Evolutionary conservation across 2,797 vertebrate species (phyloP).

Genomic region (Buceros bicornis): DNA sequence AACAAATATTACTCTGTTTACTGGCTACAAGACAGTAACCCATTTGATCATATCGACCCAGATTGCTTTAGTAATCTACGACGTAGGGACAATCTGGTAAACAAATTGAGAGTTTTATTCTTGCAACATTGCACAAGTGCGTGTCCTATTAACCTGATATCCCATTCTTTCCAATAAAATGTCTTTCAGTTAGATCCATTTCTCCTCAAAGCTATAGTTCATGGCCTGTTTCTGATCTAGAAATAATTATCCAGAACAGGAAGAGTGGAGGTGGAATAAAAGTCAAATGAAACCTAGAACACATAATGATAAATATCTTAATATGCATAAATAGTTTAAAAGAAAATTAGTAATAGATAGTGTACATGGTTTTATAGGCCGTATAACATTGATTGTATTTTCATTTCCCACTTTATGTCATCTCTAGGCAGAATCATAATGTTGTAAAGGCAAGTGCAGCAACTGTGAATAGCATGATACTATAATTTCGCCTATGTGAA

Average conservation of each 20-base stretch:
- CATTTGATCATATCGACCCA: neutral
- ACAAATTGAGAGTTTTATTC: slow-evolving; percentile 1
- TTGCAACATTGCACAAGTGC: neutral
- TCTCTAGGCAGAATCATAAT: neutral
- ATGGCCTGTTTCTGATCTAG: neutral
- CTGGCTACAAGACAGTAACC: neutral
- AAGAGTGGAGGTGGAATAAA: neutral
- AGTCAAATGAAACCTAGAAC: neutral
- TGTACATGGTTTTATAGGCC: neutral
- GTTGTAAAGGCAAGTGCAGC: neutral
- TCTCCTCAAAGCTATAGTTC: neutral
- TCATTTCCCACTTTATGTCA: neutral
- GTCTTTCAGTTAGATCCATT: neutral
- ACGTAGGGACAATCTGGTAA: neutral
- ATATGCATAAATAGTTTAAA: neutral
- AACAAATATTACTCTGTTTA: neutral
- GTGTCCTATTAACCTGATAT: neutral
- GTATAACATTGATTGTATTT: neutral
- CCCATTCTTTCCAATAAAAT: neutral
- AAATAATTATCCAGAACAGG: neutral
- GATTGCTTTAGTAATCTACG: slow-evolving; percentile 8
- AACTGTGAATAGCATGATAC: neutral
- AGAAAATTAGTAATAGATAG: neutral
- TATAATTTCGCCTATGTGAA: neutral
- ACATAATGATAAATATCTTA: neutral